Base-by-base conservation (phyloP, 2,113 vertebrate genomes). In the Prietella phreatophila region DNA sequence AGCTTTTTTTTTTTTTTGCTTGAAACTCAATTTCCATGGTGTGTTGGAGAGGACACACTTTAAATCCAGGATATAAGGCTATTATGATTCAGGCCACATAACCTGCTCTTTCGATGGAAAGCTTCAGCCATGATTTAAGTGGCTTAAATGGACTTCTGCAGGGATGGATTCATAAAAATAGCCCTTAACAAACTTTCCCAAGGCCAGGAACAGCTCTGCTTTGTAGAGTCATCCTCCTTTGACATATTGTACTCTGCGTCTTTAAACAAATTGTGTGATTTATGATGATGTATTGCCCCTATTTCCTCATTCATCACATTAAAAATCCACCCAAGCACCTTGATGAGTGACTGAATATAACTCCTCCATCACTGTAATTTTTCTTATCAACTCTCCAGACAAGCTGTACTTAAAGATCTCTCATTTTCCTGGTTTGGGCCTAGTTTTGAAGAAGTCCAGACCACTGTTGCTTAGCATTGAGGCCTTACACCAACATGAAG, bases 1-100 rank as follows among this genome's bases (percentile, higher is more conserved):
- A 79, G 71, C 39, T 47, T 47, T 47, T 47, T 47, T 67, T 87
- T 50, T 79, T 87, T 82, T 95, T 95, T 86, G 92, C 93, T 91
- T 88, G 93, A 94, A 96, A 95, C 94, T 95, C 94, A 93, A 95
- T 96, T 96, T 95, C 93, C 93, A 91, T 91, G 93, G 94, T 94
- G 93, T 94, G 92, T 93, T 93, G 90, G 89, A 93, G 92, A 94
- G 93, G 93, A 93, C 93, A 92, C 84, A 91, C 91, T 93, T 93
- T 94, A 93, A 94, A 93, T 85, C 91, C 91, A 36, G 87, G 92
- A 87, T 89, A 92, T 93, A 93, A 95, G 92, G 93, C 92, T 89
- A 58, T 89, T 94, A 95, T 94, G 93, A 93, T 94, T 94, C 92
- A 92, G 92, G 83, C 91, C 93, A 92, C 92, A 92, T 92, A 91